Evolutionary conservation across 1,140 invertebrate species (phyloP).

Genomic region (Brachystomella parvula): DNA sequence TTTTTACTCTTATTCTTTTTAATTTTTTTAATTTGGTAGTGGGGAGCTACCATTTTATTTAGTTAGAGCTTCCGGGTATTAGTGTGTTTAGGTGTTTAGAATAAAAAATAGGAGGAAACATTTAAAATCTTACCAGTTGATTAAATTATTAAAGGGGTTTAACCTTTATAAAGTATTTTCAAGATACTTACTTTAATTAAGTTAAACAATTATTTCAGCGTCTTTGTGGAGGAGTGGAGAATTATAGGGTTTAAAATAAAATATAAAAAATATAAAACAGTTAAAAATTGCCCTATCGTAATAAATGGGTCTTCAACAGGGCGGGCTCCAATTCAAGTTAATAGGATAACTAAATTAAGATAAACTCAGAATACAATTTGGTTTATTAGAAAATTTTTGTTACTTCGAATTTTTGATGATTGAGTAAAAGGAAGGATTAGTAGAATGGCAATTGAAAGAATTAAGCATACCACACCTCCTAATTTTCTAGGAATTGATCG

Average conservation of each 20-base stretch:
- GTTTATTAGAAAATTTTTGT: constrained; percentile 50
- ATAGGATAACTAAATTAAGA: constrained; percentile 48
- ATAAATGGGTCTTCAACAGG: constrained; percentile 56
- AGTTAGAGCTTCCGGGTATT: too few species aligned
- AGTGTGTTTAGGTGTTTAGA: constrained; percentile 5
- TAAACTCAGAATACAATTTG: constrained; percentile 54
- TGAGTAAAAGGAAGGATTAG: constrained; percentile 49
- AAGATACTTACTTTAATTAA: constrained; percentile 55
- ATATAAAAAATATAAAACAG: constrained; percentile 51
- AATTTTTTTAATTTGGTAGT: too few species aligned
- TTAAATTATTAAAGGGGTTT: constrained; percentile 39
- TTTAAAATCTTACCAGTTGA: constrained; percentile 37
- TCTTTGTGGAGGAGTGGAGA: constrained; percentile 48
- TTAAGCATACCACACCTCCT: constrained; percentile 58
- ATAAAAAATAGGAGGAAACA: too few species aligned
- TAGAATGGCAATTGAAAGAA: constrained; percentile 56
- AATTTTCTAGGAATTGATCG: constrained; percentile 65
- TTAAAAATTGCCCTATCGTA: constrained; percentile 51
- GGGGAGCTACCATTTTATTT: constrained; percentile 28
- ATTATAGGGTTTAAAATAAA: constrained; percentile 48
- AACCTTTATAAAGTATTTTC: constrained; percentile 55
- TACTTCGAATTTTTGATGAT: constrained; percentile 49
- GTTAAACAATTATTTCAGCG: constrained; percentile 46
- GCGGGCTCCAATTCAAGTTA: constrained; percentile 59
- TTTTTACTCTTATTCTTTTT: constrained; percentile 8